Evolutionary conservation across 2,797 vertebrate species (phyloP).

Genomic region (Poeciliopsis presidionis): DNA sequence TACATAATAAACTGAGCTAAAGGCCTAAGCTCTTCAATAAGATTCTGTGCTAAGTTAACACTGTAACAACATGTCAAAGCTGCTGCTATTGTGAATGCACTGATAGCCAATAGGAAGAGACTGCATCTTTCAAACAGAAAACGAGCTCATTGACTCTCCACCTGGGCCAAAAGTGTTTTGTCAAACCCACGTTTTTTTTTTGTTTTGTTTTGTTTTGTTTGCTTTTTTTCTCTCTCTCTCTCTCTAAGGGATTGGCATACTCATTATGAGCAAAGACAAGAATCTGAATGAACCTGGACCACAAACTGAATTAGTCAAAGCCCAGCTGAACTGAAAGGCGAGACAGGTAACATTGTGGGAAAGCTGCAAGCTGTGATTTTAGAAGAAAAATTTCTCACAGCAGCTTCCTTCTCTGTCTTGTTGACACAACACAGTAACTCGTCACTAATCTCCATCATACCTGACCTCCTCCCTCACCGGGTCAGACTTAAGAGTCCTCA

Average conservation of each 20-base stretch:
- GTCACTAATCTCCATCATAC: slow-evolving; percentile 69
- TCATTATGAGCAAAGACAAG: slow-evolving; percentile 43
- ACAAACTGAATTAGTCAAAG: slow-evolving; percentile 25
- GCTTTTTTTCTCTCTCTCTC: not conserved
- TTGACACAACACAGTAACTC: slow-evolving; percentile 71
- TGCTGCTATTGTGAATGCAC: slow-evolving; percentile 32
- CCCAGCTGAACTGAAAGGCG: slow-evolving; percentile 30
- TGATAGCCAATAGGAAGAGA: slow-evolving; percentile 52
- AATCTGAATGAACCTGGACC: slow-evolving; percentile 36
- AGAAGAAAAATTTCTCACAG: slow-evolving; percentile 35
- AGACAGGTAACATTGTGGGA: slow-evolving; percentile 12
- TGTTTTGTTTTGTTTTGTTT: not conserved
- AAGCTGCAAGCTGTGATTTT: slow-evolving; percentile 11
- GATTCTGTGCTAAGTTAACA: slow-evolving; percentile 16
- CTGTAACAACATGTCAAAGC: slow-evolving; percentile 27
- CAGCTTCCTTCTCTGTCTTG: slow-evolving; percentile 42
- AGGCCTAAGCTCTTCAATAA: slow-evolving; percentile 29
- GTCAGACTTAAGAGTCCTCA: slow-evolving; percentile 57
- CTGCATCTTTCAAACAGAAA: slow-evolving; percentile 62
- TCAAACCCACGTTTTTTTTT: not conserved
- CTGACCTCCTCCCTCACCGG: slow-evolving; percentile 44
- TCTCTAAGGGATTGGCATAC: slow-evolving; percentile 32
- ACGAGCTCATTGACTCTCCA: slow-evolving; percentile 43
- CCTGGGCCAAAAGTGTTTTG: slow-evolving; percentile 22
- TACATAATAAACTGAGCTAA: slow-evolving; percentile 25